Evolutionary conservation across 2,888 invertebrate genomes (phyloP), one percentile per base, ranked within the genome.

Genomic region (Amphimallon solstitiale): DNA sequence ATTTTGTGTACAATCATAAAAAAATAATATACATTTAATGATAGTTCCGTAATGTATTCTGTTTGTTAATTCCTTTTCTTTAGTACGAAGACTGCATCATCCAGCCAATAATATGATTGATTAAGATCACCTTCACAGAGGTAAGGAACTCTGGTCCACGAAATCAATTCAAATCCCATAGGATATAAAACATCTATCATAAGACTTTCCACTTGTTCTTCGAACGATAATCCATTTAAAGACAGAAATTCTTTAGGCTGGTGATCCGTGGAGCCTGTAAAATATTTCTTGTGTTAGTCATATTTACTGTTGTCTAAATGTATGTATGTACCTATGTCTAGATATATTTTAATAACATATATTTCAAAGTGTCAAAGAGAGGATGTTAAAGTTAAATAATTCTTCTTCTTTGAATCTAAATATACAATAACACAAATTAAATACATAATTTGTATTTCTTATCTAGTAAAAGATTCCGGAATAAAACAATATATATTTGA

Each of bases 101-200:
- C 91, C 52, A 97, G 86, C 89, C 94, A 94, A 83, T 97, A 97
- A 84, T 92, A 94, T 0, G 94, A 91, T 81, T 94, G 94, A 49
- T 91, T 88, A 71, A 97, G 86, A 82, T 98, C 98, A 0, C 98
- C 98, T 83, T 99, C 98, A 83, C 98, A 98, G 38, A 99, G 86
- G 81, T 98, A 98, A 0, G 98, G 98, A 43, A 97, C 89, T 75
- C 94, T 89, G 9, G 94, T 90, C 94, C 97, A 98, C 3, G 89
- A 86, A 49, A 91, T 86, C 40, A 98, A 86, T 64, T 88, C 86
- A 80, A 94, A 94, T 2, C 92, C 92, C 54, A 87, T 81, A 0
- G 90, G 89, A 43, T 63, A 78, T 52, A 92, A 86, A 4, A 92
- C 88, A 66, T 87, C 79, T 37, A 84, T 79, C 19, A 89, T 83